Evolutionary conservation across 2,113 vertebrate species (phyloP).

Genomic region (Microcebus ravelobensis): DNA sequence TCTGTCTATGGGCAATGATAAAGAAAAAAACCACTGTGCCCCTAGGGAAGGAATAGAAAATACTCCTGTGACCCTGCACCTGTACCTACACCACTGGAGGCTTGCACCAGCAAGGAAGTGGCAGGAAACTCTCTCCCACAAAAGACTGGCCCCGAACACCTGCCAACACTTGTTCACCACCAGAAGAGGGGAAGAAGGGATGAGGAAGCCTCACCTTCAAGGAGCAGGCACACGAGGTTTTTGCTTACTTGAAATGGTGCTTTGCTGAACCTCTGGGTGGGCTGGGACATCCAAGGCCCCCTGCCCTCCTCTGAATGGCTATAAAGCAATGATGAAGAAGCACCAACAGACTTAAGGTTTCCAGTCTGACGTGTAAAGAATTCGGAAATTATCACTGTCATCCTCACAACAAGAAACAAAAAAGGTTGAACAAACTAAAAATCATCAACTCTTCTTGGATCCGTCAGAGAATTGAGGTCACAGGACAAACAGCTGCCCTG

Average conservation of each 20-base stretch:
- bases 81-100: too few relatives aligned
- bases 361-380: background rate
- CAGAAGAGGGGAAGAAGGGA: background rate
- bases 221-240: too few relatives aligned
- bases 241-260: too few relatives aligned
- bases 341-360: background rate
- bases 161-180: background rate
- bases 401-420: background rate
- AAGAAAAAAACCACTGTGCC: background rate
- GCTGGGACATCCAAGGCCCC: background rate
- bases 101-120: background rate
- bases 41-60: background rate
- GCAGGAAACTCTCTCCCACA: too few relatives aligned
- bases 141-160: background rate
- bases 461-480: background rate
- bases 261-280: too few relatives aligned
- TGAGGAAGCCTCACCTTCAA: background rate
- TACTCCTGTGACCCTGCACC: background rate
- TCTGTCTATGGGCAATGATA: too few relatives aligned
- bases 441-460: background rate
- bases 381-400: background rate
- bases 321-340: background rate
- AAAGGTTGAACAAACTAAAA: background rate
- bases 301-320: background rate
- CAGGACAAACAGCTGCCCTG: background rate